Percentiles rank a stretch among this genome's conserved stretches.
Conservation (phyloP, 2,888 invertebrate genomes). For the Idaea aversata region DNA sequence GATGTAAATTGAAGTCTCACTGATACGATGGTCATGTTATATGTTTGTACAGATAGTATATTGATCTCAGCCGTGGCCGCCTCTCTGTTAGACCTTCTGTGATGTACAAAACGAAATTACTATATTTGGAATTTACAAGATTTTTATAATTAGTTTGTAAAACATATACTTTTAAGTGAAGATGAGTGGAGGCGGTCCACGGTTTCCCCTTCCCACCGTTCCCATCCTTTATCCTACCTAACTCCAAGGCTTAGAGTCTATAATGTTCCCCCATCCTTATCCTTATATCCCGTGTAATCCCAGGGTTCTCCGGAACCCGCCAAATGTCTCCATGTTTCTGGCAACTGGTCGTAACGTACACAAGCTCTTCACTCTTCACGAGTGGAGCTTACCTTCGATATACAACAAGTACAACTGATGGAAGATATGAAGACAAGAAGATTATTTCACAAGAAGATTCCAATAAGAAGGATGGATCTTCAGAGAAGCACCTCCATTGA, state of each 20-base stretch:
- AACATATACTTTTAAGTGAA: constrained; percentile 76
- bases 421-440: constrained; percentile 13
- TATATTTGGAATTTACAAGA: constrained; percentile 80
- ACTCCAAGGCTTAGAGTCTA: neutral
- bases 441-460: neutral
- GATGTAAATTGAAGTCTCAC: constrained; percentile 72
- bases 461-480: neutral
- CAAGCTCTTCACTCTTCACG: constrained; percentile 40
- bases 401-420: constrained; percentile 6
- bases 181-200: constrained; percentile 62
- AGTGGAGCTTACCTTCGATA: constrained; percentile 37
- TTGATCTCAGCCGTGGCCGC: constrained; percentile 75
- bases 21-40: constrained; percentile 69
- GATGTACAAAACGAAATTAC: constrained; percentile 76
- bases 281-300: constrained; percentile 29
- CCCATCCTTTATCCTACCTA: constrained; percentile 49
- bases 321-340: constrained; percentile 56
- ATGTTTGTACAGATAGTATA: constrained; percentile 74
- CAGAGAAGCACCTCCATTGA: neutral
- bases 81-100: constrained; percentile 67
- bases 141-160: constrained; percentile 80
- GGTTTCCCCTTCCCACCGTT: constrained; percentile 53
- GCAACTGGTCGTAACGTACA: constrained; percentile 25
- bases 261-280: neutral
- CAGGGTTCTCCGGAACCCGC: constrained; percentile 63